Evolutionary conservation across 2,888 invertebrate species (phyloP), one percentile per base, ranked within the genome.

Genomic region (Platycheirus rosarum): DNA sequence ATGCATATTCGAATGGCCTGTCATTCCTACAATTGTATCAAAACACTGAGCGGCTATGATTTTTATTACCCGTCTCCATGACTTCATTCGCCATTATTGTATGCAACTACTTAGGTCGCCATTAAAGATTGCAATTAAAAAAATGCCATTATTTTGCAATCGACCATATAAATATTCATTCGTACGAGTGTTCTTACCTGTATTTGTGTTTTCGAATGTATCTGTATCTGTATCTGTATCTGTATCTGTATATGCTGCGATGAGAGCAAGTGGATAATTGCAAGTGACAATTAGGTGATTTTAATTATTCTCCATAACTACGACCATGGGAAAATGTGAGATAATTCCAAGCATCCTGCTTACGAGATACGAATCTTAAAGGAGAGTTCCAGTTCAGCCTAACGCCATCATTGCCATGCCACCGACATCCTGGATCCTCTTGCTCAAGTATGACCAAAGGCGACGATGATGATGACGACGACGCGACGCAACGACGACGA

Each of bases 221-320:
- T 37, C 8, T 26, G 29, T 35, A 13, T 29, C 1, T 29, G 16
- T 9, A 4, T 2, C 2, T 13, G 14, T 65, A 55, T 46, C 7
- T 37, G 53, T 20, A 44, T 71, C 48, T 37, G n/a, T n/a, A 55
- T 14, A 23, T 14, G 16, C 1, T 32, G 5, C 8, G 29, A 29
- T n/a, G 26, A 57, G 32, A 23, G 23, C 51, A 77, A 84, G 69
- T 63, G 48, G 77, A 75, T 84, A 80, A 80, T 80, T 80, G 69
- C 80, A 84, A 84, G 76, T 84, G 77, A 84, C 77, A 82, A 84
- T 82, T 82, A 84, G 84, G 84, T 84, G 84, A 84, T 74, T 77
- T 84, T 77, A 82, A 84, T 84, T 84, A 82, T 84, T 74, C 80
- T 53, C 51, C 75, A 40, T 57, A 57, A 57, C 40, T 16, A 40